A percentile compares a stretch with the other conserved stretches of the same genome.
Evolutionary conservation across 1,140 invertebrate species (phyloP).

Genomic region (Atta cephalotes): DNA sequence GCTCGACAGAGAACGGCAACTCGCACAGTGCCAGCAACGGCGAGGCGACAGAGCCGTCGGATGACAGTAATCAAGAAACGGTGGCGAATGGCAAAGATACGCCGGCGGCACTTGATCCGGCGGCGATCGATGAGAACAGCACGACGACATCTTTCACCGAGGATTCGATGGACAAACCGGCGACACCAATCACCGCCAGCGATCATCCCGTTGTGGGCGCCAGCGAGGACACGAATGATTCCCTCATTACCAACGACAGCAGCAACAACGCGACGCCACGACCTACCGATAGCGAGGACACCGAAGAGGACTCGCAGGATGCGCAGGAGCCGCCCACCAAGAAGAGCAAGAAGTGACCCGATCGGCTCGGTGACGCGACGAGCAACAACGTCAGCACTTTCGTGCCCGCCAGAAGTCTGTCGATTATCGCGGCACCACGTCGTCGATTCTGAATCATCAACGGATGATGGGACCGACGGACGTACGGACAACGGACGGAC

Average conservation of each 20-base stretch:
- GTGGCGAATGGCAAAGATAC: conserved; percentile 82
- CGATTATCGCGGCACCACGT: conserved; percentile 79
- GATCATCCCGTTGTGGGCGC: conserved; percentile 72
- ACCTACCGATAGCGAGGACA: conserved; percentile 84
- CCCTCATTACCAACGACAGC: conserved; percentile 82
- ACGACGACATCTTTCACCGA: conserved; percentile 91
- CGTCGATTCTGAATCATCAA: conserved; percentile 80
- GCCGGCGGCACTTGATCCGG: conserved; percentile 76
- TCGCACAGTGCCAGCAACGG: conserved; percentile 85
- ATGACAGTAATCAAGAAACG: conserved; percentile 87
- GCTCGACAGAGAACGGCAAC: conserved; percentile 86
- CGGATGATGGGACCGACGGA: conserved; percentile 57
- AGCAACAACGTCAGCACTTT: conserved; percentile 79
- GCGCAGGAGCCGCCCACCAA: conserved; percentile 83
- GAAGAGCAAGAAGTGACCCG: conserved; percentile 86
- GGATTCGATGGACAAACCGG: conserved; percentile 89
- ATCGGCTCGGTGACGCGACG: conserved; percentile 67
- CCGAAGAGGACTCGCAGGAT: conserved; percentile 83
- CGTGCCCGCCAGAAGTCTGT: conserved; percentile 80
- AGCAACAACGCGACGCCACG: conserved; percentile 84
- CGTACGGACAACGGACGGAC: conserved; percentile 34
- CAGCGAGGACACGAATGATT: conserved; percentile 84
- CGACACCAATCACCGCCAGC: conserved; percentile 82
- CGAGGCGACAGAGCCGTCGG: conserved; percentile 84
- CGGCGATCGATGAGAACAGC: conserved; percentile 85